These are phyloP conservation scores for Neoseiulus cucumeris DNA, from an alignment of 1,140 invertebrate species.

Conservation along the genomic window DNA sequence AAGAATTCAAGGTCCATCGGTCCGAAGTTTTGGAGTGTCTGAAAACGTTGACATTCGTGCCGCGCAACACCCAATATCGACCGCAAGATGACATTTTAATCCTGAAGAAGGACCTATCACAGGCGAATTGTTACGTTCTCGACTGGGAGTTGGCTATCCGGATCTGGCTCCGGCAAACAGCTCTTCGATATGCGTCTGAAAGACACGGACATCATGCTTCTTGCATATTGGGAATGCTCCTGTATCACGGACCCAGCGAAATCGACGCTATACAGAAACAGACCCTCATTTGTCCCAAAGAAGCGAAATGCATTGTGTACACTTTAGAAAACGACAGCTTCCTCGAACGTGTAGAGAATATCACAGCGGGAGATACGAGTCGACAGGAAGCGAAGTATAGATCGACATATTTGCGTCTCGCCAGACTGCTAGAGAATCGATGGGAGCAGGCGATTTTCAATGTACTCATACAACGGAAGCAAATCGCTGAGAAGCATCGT, in stretches of 20 bases:
- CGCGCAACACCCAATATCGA: neutral
- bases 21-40: neutral
- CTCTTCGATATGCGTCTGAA: neutral
- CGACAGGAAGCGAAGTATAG: neutral
- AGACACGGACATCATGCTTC: neutral
- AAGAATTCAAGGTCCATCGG: neutral
- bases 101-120: neutral
- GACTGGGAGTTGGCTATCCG: neutral
- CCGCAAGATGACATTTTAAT: neutral
- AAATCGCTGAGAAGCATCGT: conserved; percentile 3
- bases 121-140: neutral
- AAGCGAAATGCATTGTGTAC: neutral
- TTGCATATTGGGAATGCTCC: neutral
- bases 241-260: neutral
- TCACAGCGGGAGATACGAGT: neutral
- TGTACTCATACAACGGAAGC: neutral
- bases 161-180: conserved; percentile 2
- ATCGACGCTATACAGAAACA: neutral
- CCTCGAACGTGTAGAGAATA: neutral
- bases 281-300: neutral
- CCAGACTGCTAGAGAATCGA: neutral
- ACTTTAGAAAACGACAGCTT: neutral
- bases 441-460: conserved; percentile 4
- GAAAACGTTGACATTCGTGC: neutral
- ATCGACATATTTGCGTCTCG: neutral